phyloP scores from a whole-genome alignment of 2,888 invertebrate genomes.

The Erynnis tages region DNA sequence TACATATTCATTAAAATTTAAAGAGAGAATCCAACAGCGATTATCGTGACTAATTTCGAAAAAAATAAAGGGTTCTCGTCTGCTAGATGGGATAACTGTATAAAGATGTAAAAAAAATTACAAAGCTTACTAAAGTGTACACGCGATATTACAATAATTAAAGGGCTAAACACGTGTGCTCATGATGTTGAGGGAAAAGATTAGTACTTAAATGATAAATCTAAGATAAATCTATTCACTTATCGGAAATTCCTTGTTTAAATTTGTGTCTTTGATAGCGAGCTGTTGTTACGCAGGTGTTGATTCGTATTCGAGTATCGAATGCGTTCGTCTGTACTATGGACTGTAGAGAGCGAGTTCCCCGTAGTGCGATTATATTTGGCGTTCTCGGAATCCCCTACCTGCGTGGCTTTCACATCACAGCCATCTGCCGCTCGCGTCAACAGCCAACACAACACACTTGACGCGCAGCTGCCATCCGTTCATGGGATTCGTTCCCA shows the following conservation, averaged over 20 bases:
- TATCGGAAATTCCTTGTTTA: slow-evolving; percentile 2
- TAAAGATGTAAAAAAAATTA: no score
- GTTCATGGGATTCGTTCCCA: slow-evolving; percentile 30
- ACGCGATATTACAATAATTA: slow-evolving; percentile 14
- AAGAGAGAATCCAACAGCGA: no score
- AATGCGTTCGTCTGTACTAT: slow-evolving; percentile 42
- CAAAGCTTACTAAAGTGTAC: no score
- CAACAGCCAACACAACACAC: slow-evolving; percentile 17
- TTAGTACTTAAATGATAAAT: neutral
- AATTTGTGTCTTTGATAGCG: neutral
- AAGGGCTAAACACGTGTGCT: neutral
- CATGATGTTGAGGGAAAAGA: slow-evolving; percentile 16
- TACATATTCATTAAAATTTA: no score
- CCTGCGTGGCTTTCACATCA: slow-evolving; percentile 66
- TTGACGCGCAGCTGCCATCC: slow-evolving; percentile 36
- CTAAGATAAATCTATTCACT: neutral
- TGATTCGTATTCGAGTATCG: slow-evolving; percentile 52
- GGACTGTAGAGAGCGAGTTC: slow-evolving; percentile 65
- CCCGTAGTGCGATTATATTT: slow-evolving; percentile 75
- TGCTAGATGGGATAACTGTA: no score
- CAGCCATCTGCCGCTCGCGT: slow-evolving; percentile 64
- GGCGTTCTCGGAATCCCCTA: slow-evolving; percentile 75
- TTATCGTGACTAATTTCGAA: no score
- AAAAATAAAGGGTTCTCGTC: no score
- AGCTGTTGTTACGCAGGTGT: slow-evolving; percentile 53